Base-by-base conservation (phyloP, 2,113 vertebrate genomes). In the Engystomops pustulosus region DNA sequence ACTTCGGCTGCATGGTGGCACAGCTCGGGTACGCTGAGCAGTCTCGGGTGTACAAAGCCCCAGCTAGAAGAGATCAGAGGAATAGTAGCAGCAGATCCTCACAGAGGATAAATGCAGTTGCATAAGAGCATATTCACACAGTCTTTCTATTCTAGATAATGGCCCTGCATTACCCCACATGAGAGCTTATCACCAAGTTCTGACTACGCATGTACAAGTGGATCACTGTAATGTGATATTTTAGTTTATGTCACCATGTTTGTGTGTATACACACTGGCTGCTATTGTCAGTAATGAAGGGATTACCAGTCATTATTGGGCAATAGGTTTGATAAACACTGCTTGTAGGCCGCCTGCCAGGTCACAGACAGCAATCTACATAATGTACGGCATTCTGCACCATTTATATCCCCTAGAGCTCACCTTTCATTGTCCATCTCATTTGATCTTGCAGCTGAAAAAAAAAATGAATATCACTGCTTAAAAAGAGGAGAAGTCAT, bases 401-500 rank as follows among this genome's bases (percentile, higher is more conserved):
- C 44, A 12, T 47, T 47, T 41, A 41, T 4, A 41, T 8, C 38
- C 20, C 38, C 38, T 8, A 41, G n/a, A 74, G 88, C 93, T 89
- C 95, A 99, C 98, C 98, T 98, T 90, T 97, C 97, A 88, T 91
- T 95, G 92, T 98, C 97, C 88, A 92, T 89, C 77, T 96, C 96
- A 7, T 92, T 94, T 87, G 89, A 70, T 93, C 91, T 91, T 38
- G 92, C 86, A 90, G 91, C 93, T 95, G 90, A 89, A 94, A 93
- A 30, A 91, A 88, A 90, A 91, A 92, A 91, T 58, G 47, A 41
- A 41, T n/a, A n/a, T n/a, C n/a, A n/a, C n/a, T n/a, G n/a, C n/a
- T n/a, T n/a, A n/a, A n/a, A n/a, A n/a, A n/a, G n/a, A n/a, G n/a
- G n/a, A n/a, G n/a, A n/a, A n/a, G n/a, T n/a, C n/a, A n/a, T n/a